Evolutionary conservation across 1,140 invertebrate genomes (phyloP), one percentile per base, ranked within the genome.

Genomic region (Nilaparvata lugens): DNA sequence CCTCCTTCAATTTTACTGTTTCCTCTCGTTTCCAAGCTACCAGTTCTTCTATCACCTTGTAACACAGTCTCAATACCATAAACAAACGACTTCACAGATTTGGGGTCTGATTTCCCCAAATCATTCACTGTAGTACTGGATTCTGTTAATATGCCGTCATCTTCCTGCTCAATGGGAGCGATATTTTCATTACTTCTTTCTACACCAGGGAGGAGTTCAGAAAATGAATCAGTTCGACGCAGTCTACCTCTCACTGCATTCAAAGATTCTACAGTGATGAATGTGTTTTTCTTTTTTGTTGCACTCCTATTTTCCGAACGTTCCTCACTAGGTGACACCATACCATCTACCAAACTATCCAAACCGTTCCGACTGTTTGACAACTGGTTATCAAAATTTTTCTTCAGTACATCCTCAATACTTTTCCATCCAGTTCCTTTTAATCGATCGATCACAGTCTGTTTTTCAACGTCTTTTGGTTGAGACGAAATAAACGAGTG

Each of bases 211-310:
- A 35, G 7, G 2, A 35, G 9, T 11, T 35, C 31, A 4, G 3
- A 6, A 11, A 35, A 35, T 6, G 59, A 60, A 24, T 25, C 52
- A 6, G 55, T 25, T 53, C 52, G 74, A 64, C 79, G 73, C 16
- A 82, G 68, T 56, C 76, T 72, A 23, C 75, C 79, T 58, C 78
- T 73, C 5, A 82, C 77, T 69, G 80, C 79, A 61, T 80, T 77
- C 53, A 83, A 66, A 2, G 78, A 79, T 43, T 82, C 80, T 28
- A 79, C 79, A 2, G 80, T 81, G 1, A 82, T 73, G 52, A 82
- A 81, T 0, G 77, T 74, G 21, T 67, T 53, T 65, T 67, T 69
- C 31, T 66, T 68, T 52, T 65, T 66, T 4, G 31, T 35, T 35
- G 13, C 31, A 35, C 31, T 35, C 7, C 9, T 35, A 63, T 13